Percentiles rank a stretch among this genome's conserved stretches.
phyloP scores from a whole-genome alignment of 2,888 invertebrate genomes.

The Microctonus aethiopoides region DNA sequence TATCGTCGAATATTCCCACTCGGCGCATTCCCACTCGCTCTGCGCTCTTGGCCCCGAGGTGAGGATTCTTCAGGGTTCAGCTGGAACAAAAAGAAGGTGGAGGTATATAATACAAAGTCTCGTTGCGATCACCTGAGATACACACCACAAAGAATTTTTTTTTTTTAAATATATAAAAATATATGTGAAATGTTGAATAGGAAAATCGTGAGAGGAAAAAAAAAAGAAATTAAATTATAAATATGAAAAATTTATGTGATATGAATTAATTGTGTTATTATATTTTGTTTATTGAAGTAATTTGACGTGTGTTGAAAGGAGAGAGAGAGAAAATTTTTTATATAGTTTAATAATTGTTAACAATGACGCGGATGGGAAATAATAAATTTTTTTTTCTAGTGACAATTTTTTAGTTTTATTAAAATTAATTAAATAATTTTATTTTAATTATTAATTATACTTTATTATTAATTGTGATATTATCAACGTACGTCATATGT shows the following conservation, averaged over 20 bases:
- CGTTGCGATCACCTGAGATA: not conserved
- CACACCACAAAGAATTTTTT: not conserved
- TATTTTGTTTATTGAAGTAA: not conserved
- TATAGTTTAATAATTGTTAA: not conserved
- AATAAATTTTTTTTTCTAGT: not conserved
- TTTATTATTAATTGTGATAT: not conserved
- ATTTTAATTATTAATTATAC: not conserved
- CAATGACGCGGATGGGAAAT: not conserved
- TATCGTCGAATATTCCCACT: conserved; percentile 45
- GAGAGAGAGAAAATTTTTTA: not conserved
- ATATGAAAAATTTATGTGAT: no score
- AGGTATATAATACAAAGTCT: conserved; percentile 1
- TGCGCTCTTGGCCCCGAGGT: conserved; percentile 22
- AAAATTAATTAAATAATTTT: not conserved
- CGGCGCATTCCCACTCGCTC: conserved; percentile 37
- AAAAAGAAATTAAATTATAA: not conserved
- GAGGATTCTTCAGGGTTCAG: conserved; percentile 9
- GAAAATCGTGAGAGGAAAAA: not conserved
- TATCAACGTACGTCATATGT: no score
- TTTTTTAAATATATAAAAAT: not conserved
- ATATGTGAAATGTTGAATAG: not conserved
- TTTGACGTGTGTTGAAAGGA: not conserved
- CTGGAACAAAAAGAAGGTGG: not conserved
- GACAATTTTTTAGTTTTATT: not conserved
- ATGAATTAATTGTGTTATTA: no score